Conservation (phyloP, 2,888 invertebrate genomes). For the Chloroclystis v-ata region DNA sequence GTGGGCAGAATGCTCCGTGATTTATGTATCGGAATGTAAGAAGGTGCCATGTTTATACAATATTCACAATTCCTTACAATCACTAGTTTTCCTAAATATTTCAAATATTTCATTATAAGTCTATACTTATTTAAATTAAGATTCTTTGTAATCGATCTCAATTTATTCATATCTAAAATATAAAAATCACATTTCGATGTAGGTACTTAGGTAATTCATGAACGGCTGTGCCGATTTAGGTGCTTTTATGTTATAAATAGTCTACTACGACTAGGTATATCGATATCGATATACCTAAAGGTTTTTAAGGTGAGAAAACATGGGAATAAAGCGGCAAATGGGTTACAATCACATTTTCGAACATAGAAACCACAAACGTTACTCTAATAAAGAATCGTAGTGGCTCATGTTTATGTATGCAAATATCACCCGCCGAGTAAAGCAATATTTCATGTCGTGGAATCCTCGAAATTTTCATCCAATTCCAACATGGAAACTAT, state of each 20-base stretch:
- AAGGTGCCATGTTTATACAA: slow-evolving; percentile 20
- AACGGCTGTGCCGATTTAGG: no score
- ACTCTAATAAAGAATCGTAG: background rate
- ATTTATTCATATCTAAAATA: no score
- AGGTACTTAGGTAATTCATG: no score
- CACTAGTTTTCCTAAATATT: background rate
- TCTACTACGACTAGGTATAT: no score
- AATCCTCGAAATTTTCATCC: slow-evolving; percentile 27
- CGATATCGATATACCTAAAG: no score
- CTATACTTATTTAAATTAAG: no score
- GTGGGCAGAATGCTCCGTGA: slow-evolving; percentile 51
- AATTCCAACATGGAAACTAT: slow-evolving; percentile 49
- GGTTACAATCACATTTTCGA: background rate
- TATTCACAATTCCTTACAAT: background rate
- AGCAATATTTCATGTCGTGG: slow-evolving; percentile 16
- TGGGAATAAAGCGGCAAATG: no score
- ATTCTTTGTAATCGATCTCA: no score
- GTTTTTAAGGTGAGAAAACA: no score
- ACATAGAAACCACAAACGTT: background rate
- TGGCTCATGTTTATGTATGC: slow-evolving; percentile 3
- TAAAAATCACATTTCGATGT: no score
- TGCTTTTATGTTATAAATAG: no score
- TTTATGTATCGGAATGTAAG: slow-evolving; percentile 66
- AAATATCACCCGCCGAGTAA: background rate
- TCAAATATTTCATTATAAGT: no score